phyloP scores from a whole-genome alignment of 2,888 invertebrate genomes.

The Deroplatys truncata region DNA sequence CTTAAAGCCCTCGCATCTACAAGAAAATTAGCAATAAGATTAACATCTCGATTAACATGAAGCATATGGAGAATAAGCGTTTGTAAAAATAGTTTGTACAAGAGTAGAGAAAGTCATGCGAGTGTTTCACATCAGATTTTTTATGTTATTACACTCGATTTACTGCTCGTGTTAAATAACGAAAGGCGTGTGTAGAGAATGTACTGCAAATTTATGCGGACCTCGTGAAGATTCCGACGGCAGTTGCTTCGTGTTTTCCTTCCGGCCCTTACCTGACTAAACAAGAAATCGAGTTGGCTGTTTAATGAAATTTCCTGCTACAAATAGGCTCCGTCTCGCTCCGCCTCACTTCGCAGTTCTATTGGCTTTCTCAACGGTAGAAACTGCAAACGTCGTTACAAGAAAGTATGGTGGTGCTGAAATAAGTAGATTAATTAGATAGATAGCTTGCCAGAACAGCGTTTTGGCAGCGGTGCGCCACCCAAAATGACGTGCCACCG shows the following conservation, averaged over 20 bases:
- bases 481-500: no score
- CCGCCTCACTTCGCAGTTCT: no score
- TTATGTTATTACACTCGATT: no score
- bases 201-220: neutral
- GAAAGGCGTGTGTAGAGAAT: no score
- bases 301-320: neutral
- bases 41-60: no score
- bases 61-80: no score
- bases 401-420: neutral
- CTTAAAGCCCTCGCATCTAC: no score
- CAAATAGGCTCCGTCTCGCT: neutral
- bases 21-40: no score
- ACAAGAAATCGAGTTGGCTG: neutral
- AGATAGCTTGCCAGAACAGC: neutral
- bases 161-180: no score
- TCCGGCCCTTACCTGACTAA: neutral
- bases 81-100: no score
- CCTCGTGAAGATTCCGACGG: neutral
- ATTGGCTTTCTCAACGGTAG: neutral
- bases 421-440: neutral
- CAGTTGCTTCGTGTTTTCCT: neutral
- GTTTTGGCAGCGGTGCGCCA: neutral
- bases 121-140: no score
- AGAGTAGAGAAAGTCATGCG: no score
- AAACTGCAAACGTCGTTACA: neutral